Evolutionary conservation across 2,113 vertebrate genomes (phyloP).

Genomic region (Sarotherodon lohbergeri): DNA sequence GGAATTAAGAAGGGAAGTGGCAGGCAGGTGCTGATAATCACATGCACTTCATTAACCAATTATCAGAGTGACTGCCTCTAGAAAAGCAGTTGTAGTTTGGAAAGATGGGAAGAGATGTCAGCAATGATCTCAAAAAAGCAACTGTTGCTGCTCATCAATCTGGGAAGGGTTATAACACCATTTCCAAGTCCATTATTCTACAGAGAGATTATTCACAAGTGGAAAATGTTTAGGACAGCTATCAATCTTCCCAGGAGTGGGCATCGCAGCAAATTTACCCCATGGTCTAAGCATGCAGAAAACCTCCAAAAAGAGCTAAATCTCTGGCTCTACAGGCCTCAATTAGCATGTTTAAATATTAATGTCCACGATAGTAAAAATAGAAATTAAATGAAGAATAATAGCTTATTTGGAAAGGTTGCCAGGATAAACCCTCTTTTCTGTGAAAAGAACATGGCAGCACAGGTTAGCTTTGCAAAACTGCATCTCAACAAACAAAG

Average conservation of each 20-base stretch:
- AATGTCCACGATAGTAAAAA: not conserved
- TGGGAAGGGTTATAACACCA: not conserved
- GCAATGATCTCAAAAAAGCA: not conserved
- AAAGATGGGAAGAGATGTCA: not conserved
- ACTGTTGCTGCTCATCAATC: not conserved
- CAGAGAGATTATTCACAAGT: not conserved
- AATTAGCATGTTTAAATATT: not conserved
- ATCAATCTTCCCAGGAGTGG: not conserved
- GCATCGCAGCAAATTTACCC: rapidly evolving
- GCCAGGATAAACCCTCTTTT: not conserved
- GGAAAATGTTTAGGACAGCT: rapidly evolving
- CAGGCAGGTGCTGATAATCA: not conserved
- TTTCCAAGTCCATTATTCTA: not conserved
- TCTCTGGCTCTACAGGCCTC: not conserved
- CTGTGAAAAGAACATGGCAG: not conserved
- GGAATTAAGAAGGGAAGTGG: not conserved
- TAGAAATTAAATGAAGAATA: rapidly evolving
- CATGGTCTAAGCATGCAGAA: not conserved
- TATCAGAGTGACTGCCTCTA: not conserved
- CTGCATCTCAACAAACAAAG: not conserved
- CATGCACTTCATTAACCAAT: not conserved
- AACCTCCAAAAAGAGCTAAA: not conserved
- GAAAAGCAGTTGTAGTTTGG: not conserved
- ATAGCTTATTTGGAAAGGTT: not conserved
- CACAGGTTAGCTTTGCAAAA: not conserved